Base-by-base conservation (phyloP, 2,888 invertebrate species). In the Synanthedon myopaeformis region DNA sequence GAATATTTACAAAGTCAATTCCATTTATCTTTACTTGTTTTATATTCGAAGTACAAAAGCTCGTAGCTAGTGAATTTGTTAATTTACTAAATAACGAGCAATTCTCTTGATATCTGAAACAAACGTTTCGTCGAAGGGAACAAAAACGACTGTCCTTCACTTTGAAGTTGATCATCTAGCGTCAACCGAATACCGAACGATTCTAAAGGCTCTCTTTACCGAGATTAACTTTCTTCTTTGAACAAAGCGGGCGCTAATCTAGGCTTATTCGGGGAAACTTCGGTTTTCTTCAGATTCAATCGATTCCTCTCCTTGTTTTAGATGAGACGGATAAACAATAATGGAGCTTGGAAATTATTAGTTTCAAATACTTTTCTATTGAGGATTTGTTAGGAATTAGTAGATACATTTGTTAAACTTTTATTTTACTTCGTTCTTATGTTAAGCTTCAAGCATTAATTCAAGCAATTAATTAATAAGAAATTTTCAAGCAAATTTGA, bases 181-280 rank as follows among this genome's bases (percentile, higher is more conserved):
- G 52, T 51, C 52, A 14, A 45, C n/a, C 48, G 51, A 54, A 54
- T 63, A 60, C 53, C 56, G 57, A 64, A 65, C 23, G 49, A 19
- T 45, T 45, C 45, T 14, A 45, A 45, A 45, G 45, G 45, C 59
- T 66, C 57, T 55, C 54, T 54, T 67, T 64, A 63, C 59, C 59
- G 56, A 66, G 65, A 63, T 67, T 66, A 74, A 69, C 49, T 49
- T 49, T 49, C 13, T 45, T 45, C 66, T 58, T 58, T 54, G 61
- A 59, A 73, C 68, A 70, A 72, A 70, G 68, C 66, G 62, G 54
- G 55, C 57, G 61, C 59, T 71, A 70, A 73, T 72, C 70, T 70
- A 59, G 60, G 66, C 62, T 49, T 49, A 49, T 17, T 63, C 61
- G 60, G 53, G 58, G 58, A 61, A 70, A 71, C 67, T 72, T 70